Base-by-base conservation (phyloP, 2,113 vertebrate genomes). In the Rostratula benghalensis region DNA sequence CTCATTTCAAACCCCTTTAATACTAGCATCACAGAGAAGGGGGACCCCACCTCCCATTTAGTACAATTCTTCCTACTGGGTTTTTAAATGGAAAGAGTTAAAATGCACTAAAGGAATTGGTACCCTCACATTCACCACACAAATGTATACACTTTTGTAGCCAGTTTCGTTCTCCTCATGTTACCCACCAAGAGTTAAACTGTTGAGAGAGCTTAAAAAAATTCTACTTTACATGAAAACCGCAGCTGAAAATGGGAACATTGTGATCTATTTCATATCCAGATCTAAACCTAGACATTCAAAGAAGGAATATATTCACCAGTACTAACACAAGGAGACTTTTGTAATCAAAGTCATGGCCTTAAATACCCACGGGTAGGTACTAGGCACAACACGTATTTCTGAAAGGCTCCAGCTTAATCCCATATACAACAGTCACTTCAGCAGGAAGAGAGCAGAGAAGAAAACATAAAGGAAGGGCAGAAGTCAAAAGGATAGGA, bases 261-360 rank as follows among this genome's bases (percentile, higher is more conserved):
- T 81, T 93, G 86, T 94, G 91, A 97, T 95, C 85, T 81, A 92
- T 57, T 97, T 93, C 84, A 84, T 87, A 90, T 89, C 92, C 95
- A 96, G 45, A 75, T 70, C n/a, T 80, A 74, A 79, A 95, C 61
- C 60, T 79, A 90, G 85, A 59, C 95, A 84, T 69, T 76, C 61
- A 89, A 87, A 93, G 90, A 96, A 94, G 95, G 92, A 92, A 92
- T 94, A 97, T 90, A 97, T 97, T 97, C 95, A 95, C 82, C 71
- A 79, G 67, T 10, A 57, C 90, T 93, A 96, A 87, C 74, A 94
- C 91, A 97, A 97, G 96, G 89, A 87, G 95, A 94, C 89, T 91
- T 92, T 87, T 93, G 94, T 96, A 96, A 96, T 94, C 69, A 69
- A 95, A 92, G 90, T 89, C 94, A 48, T 7, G 77, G 86, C 89